phyloP scores from a whole-genome alignment of 2,888 invertebrate genomes.

The Dynastes maya region DNA sequence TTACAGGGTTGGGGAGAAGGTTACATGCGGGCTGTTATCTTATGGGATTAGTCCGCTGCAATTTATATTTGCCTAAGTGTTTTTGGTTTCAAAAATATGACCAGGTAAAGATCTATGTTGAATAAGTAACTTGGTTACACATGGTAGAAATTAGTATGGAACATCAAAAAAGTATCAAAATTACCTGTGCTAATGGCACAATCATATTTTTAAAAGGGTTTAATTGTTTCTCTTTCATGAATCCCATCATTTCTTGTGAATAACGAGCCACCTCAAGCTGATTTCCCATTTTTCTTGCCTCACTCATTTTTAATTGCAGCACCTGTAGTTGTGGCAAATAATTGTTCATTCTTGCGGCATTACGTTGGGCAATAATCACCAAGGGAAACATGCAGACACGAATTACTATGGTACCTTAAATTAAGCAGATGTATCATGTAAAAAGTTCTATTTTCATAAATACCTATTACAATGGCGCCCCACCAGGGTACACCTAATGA shows the following conservation, averaged over 20 bases:
- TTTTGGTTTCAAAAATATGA: too few relatives aligned
- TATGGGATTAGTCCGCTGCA: too few relatives aligned
- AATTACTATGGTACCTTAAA: conserved; percentile 82
- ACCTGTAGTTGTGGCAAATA: conserved; percentile 88
- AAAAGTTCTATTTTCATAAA: conserved; percentile 30
- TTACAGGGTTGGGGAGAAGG: too few relatives aligned
- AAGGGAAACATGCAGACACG: conserved; percentile 88
- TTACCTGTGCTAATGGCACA: conserved; percentile 84
- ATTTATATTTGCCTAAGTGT: too few relatives aligned
- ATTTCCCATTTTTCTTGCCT: conserved; percentile 90
- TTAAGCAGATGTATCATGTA: not conserved
- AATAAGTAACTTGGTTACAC: too few relatives aligned
- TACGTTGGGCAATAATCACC: conserved; percentile 86
- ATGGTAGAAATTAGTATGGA: too few relatives aligned
- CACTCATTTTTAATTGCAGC: conserved; percentile 87
- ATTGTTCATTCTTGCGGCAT: conserved; percentile 87
- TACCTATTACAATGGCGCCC: conserved; percentile 86
- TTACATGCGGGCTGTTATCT: too few relatives aligned
- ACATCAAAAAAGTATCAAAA: not conserved
- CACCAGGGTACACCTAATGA: conserved; percentile 93
- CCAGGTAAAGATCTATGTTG: too few relatives aligned
- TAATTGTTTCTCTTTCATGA: conserved; percentile 87
- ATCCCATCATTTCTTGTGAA: conserved; percentile 84
- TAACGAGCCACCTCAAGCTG: conserved; percentile 83
- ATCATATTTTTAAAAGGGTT: conserved; percentile 87